Percentiles rank a stretch among this genome's conserved stretches.
Conservation (phyloP, 2,113 vertebrate genomes). For the Rhabdomys dilectus region DNA sequence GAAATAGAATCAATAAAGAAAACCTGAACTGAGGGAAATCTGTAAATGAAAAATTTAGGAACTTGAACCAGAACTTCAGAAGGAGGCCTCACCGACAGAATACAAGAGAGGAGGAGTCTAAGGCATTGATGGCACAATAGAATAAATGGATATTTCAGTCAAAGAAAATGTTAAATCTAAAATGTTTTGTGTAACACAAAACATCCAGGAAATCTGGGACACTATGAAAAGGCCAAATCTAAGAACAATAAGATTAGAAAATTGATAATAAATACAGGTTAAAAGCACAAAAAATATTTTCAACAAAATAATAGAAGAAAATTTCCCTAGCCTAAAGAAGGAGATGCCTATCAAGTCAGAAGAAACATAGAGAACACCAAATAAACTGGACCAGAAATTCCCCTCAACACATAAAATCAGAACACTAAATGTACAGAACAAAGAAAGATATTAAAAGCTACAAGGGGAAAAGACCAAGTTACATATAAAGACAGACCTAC, state of each 20-base stretch:
- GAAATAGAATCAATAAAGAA: neutral
- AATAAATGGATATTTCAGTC: neutral
- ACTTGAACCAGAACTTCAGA: neutral
- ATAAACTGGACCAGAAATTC: neutral
- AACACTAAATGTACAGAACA: neutral
- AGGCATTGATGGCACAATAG: neutral
- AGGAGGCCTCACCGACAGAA: neutral
- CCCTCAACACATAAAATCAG: neutral
- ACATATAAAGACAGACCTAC: neutral
- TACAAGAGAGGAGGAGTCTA: neutral
- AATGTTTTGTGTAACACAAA: neutral
- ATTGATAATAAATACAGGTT: neutral
- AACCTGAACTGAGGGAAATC: neutral
- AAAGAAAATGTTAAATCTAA: neutral
- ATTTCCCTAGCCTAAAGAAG: neutral
- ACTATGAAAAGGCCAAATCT: neutral
- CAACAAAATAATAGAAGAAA: neutral
- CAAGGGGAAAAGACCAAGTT: neutral
- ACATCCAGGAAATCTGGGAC: neutral
- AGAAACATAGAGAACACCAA: neutral
- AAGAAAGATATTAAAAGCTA: neutral
- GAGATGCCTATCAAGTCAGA: neutral
- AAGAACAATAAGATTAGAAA: neutral
- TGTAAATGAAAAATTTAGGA: neutral
- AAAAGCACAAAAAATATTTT: neutral